Percentiles rank a stretch among this genome's conserved stretches.
These are phyloP conservation scores for Planococcus citri DNA, from an alignment of 1,140 invertebrate species.

Conservation along the genomic window DNA sequence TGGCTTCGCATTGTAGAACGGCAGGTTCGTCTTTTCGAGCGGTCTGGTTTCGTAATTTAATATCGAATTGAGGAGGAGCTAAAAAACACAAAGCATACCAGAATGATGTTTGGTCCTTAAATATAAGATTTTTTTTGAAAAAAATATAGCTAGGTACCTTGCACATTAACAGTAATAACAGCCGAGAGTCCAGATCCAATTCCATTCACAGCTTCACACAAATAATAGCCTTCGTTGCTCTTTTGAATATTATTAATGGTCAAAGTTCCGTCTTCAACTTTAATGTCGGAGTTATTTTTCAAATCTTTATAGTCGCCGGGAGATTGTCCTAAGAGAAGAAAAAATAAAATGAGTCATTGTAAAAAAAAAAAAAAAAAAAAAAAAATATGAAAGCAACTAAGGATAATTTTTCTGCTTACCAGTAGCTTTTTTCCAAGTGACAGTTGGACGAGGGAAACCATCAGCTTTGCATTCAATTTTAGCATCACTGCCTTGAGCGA, in stretches of 20 bases:
- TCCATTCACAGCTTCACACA: conserved; percentile 91
- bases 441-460: conserved; percentile 83
- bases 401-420: no score
- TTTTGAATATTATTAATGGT: conserved; percentile 80
- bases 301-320: conserved; percentile 63
- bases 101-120: neutral
- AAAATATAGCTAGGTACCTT: conserved; percentile 45
- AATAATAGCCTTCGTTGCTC: conserved; percentile 84
- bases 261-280: conserved; percentile 80
- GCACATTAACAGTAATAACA: conserved; percentile 82
- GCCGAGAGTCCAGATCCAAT: conserved; percentile 87
- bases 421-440: conserved; percentile 90
- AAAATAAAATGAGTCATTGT: no score
- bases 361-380: no score
- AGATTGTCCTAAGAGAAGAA: conserved; percentile 67
- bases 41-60: conserved; percentile 80
- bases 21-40: conserved; percentile 79
- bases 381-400: no score
- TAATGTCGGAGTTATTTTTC: conserved; percentile 78
- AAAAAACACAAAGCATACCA: conserved; percentile 29
- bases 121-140: neutral
- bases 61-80: conserved; percentile 89
- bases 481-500: conserved; percentile 83
- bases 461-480: conserved; percentile 90
- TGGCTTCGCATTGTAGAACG: conserved; percentile 87